phyloP scores from a whole-genome alignment of 2,113 vertebrate species.

The Dicrurus megarhynchus region DNA sequence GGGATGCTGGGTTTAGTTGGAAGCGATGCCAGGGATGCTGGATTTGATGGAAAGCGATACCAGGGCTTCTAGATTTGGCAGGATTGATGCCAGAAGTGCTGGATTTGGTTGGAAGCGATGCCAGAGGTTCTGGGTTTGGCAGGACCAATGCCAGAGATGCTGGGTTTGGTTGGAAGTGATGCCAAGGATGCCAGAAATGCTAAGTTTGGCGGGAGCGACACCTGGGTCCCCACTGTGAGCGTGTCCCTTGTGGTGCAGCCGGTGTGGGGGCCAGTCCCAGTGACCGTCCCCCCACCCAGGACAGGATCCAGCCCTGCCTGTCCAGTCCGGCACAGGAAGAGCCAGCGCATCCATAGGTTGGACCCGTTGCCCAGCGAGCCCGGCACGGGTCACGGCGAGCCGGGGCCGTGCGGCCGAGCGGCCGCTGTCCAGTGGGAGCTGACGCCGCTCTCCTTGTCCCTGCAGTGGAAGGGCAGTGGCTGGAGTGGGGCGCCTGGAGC shows the following conservation, averaged over 20 bases:
- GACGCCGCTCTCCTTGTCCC: slow-evolving; percentile 57
- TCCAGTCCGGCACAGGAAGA: rapidly evolving
- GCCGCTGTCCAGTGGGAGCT: neutral
- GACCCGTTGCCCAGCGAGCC: neutral
- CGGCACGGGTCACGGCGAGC: neutral
- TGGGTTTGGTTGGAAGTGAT: no score
- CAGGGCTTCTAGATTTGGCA: neutral
- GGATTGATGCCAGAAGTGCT: no score
- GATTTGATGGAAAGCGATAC: rapidly evolving
- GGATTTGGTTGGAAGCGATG: rapidly evolving
- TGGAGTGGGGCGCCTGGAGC: slow-evolving; percentile 93
- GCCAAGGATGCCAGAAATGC: no score
- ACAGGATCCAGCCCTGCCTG: rapidly evolving
- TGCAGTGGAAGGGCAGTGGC: slow-evolving; percentile 96
- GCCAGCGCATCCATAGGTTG: rapidly evolving
- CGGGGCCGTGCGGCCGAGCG: neutral
- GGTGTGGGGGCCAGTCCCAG: rapidly evolving
- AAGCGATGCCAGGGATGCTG: neutral
- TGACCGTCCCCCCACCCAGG: rapidly evolving
- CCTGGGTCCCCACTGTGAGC: rapidly evolving
- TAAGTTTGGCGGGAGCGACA: rapidly evolving
- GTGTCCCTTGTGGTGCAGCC: rapidly evolving
- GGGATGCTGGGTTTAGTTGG: rapidly evolving
- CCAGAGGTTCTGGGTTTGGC: neutral
- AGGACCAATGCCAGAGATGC: neutral